These are phyloP conservation scores for Sebastes matsubarae DNA, from an alignment of 2,797 vertebrate species.

Conservation along the genomic window DNA sequence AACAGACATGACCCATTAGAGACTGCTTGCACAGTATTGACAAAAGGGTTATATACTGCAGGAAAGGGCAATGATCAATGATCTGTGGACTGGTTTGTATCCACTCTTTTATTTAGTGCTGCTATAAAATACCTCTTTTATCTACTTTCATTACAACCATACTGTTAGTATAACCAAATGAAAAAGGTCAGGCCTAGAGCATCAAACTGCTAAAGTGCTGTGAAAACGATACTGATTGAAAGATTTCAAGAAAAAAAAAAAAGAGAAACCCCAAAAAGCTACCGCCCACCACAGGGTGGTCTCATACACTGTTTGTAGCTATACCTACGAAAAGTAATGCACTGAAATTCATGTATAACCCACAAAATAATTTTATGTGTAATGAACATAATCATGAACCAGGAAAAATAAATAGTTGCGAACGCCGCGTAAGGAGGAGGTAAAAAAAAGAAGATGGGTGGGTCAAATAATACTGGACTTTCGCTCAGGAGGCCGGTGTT, in stretches of 20 bases:
- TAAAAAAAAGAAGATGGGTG: too few species aligned
- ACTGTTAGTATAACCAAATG: not conserved
- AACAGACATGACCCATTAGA: not conserved
- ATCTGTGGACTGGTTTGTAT: not conserved
- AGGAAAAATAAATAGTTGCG: not conserved
- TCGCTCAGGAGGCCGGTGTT: too few species aligned
- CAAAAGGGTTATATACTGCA: not conserved
- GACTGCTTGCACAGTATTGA: not conserved
- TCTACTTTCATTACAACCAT: not conserved
- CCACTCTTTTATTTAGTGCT: not conserved
- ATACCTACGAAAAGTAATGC: too few species aligned
- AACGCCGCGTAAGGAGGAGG: too few species aligned
- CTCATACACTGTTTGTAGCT: too few species aligned
- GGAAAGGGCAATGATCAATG: not conserved
- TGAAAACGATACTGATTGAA: not conserved
- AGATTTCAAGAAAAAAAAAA: not conserved
- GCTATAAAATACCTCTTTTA: not conserved
- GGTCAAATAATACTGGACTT: too few species aligned
- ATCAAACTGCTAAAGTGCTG: not conserved
- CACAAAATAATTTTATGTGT: too few species aligned
- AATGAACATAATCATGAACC: too few species aligned
- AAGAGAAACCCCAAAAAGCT: not conserved
- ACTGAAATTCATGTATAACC: too few species aligned
- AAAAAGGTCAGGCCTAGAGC: not conserved
- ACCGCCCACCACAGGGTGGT: not conserved